Percentiles rank a stretch among this genome's conserved stretches.
phyloP scores from a whole-genome alignment of 2,113 vertebrate genomes.

The Aegithalos caudatus region DNA sequence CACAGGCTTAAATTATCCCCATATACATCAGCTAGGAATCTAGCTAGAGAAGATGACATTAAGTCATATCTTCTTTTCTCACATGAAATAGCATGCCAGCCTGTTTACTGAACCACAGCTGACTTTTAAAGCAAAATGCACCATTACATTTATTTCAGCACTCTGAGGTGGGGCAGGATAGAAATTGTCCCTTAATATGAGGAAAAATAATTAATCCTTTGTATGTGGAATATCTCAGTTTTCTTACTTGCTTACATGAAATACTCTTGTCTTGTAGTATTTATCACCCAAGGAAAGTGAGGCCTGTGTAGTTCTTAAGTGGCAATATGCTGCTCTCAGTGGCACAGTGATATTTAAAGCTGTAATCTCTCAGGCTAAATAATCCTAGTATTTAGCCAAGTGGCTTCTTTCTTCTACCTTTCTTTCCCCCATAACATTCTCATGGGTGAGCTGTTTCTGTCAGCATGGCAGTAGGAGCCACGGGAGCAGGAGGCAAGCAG shows the following conservation, averaged over 20 bases:
- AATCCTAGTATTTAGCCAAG: neutral
- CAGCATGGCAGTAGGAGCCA: neutral
- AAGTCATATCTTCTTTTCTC: conserved; percentile 41
- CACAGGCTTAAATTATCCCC: neutral
- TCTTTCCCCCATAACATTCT: accelerated
- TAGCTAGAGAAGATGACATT: conserved; percentile 61
- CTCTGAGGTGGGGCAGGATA: neutral
- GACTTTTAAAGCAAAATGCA: conserved; percentile 57
- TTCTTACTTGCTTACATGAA: conserved; percentile 41
- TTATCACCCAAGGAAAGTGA: neutral
- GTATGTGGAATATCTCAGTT: neutral
- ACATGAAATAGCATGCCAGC: conserved; percentile 41
- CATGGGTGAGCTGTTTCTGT: conserved; percentile 31
- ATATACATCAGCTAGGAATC: conserved; percentile 47
- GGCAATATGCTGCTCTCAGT: neutral
- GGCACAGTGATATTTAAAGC: neutral
- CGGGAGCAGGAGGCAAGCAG: neutral
- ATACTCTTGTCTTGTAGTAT: neutral
- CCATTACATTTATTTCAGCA: conserved; percentile 13
- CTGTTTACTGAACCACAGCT: conserved; percentile 41
- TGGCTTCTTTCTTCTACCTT: neutral
- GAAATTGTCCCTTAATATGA: neutral
- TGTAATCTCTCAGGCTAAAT: neutral
- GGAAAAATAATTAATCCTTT: conserved; percentile 47
- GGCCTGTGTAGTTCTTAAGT: neutral